Base-by-base conservation (phyloP, 2,797 vertebrate species). In the Acropternis orthonyx region DNA sequence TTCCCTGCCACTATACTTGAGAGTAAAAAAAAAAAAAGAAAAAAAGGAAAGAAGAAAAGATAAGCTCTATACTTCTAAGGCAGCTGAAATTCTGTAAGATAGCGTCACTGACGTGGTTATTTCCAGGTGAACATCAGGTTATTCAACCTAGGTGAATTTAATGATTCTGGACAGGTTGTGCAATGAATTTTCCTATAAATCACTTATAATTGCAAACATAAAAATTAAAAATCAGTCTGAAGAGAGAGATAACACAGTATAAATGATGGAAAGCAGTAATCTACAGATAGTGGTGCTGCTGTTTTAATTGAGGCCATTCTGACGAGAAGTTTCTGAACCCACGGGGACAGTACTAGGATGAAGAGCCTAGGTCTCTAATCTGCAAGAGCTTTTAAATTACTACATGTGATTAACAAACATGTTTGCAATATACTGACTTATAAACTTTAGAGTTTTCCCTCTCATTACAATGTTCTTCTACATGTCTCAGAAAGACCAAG, bases 121-220 rank as follows among this genome's bases (percentile, higher is more conserved):
- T 98, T 98, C 98, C 98, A 98, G 98, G 98, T 98, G 98, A 98
- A 97, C 89, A 97, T 98, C 97, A 95, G 98, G 98, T 98, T 98
- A 99, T 98, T 99, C 98, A 99, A 98, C 98, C 98, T 98, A 98
- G 94, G 98, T 97, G 97, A 98, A 98, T 99, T 98, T 99, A 99
- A 99, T 99, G 98, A 97, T 97, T 98, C 98, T 93, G 97, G 98
- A 98, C 98, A 98, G 98, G 97, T 97, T 80, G 85, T 97, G 98
- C 98, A 93, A 99, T 98, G 98, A 98, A 98, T 98, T 98, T 98
- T 98, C 97, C 97, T 94, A 97, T 98, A 97, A 98, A 99, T 99
- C 98, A 98, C 97, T 97, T 94, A 89, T 97, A 98, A 98, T 97
- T 98, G 97, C 97, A 97, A 97, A 97, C 96, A 98, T 98, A 98